These are phyloP conservation scores for Argyrosomus regius DNA, from an alignment of 2,797 vertebrate species.

Conservation along the genomic window DNA sequence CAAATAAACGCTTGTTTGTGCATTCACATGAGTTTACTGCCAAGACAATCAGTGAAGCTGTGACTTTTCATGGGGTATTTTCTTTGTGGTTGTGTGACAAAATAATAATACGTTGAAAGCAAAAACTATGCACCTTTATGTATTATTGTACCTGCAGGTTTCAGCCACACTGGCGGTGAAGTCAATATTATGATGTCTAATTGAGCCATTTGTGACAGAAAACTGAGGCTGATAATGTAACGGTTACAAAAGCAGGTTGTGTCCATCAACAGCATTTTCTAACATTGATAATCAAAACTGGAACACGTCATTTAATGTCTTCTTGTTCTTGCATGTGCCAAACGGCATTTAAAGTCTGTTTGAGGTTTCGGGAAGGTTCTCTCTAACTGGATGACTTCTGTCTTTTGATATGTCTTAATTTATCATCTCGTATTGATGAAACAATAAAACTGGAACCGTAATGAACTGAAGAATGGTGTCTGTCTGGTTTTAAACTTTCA, in stretches of 20 bases:
- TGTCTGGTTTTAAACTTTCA: constrained; percentile 19
- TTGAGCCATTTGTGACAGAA: constrained; percentile 42
- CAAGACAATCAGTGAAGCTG: constrained; percentile 41
- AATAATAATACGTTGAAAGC: not conserved
- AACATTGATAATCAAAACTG: constrained; percentile 35
- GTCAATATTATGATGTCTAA: not conserved
- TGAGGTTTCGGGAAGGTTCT: constrained; percentile 18
- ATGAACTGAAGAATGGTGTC: constrained; percentile 36
- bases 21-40: constrained; percentile 39
- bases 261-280: constrained; percentile 27
- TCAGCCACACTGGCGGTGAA: not conserved
- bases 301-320: constrained; percentile 32
- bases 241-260: constrained; percentile 16
- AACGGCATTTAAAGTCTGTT: constrained; percentile 24
- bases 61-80: constrained; percentile 52
- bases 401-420: constrained; percentile 72
- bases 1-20: constrained; percentile 25
- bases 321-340: constrained; percentile 18
- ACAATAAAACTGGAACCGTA: constrained; percentile 72
- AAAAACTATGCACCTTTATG: not conserved
- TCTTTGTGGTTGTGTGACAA: constrained; percentile 18
- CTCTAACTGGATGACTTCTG: constrained; percentile 39
- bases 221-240: not conserved
- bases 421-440: constrained; percentile 51
- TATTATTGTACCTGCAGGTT: constrained; percentile 9